Evolutionary conservation across 2,113 vertebrate genomes (phyloP).

Genomic region (Hippocampus guttulatus): DNA sequence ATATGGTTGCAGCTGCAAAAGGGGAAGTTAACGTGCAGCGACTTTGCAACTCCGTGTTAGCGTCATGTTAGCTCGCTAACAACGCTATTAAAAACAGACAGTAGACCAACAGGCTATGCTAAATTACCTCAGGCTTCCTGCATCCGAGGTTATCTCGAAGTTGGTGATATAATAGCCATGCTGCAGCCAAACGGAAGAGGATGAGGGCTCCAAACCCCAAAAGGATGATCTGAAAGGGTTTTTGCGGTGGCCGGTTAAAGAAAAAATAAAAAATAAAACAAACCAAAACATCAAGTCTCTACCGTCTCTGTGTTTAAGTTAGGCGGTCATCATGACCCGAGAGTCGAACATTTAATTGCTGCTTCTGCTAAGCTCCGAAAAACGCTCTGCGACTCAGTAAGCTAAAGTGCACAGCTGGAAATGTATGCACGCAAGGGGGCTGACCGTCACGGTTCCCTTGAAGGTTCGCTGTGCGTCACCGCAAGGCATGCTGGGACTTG

Average conservation of each 20-base stretch:
- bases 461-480: slow-evolving; percentile 29
- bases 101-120: neutral
- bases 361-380: neutral
- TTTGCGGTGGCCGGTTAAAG: neutral
- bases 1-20: neutral
- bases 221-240: neutral
- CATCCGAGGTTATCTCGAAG: neutral
- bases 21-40: neutral
- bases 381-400: neutral
- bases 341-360: neutral
- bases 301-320: neutral
- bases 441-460: slow-evolving; percentile 49
- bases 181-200: neutral
- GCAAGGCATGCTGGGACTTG: slow-evolving; percentile 54
- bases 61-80: neutral
- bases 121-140: slow-evolving; percentile 4
- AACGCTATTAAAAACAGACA: neutral
- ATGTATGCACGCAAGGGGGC: slow-evolving; percentile 26
- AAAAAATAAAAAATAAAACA: neutral
- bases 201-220: too few relatives aligned
- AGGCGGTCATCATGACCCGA: too few relatives aligned
- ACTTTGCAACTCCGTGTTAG: neutral
- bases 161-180: neutral
- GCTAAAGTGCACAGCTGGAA: slow-evolving; percentile 30
- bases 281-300: neutral